phyloP scores from a whole-genome alignment of 2,113 vertebrate genomes.

The Labrus mixtus region DNA sequence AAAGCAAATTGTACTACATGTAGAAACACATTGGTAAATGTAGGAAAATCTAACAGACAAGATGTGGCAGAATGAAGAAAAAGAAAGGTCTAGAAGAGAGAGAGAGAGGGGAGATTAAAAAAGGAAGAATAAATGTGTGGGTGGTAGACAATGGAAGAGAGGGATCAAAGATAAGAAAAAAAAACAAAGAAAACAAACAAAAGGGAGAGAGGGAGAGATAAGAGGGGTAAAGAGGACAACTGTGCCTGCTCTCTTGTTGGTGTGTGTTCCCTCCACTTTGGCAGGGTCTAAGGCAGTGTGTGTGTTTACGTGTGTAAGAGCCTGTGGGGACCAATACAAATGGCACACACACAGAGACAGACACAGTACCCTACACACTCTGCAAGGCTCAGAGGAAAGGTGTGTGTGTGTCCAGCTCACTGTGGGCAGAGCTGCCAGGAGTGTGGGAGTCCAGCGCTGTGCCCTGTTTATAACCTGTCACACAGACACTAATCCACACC shows the following conservation, averaged over 20 bases:
- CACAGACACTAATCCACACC: conserved; percentile 71
- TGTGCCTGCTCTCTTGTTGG: conserved; percentile 46
- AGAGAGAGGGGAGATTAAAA: background rate
- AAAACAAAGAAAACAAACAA: conserved; percentile 39
- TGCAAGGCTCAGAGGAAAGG: conserved; percentile 17
- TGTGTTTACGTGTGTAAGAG: conserved; percentile 32
- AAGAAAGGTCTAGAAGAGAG: conserved; percentile 14
- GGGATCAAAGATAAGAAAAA: conserved; percentile 31
- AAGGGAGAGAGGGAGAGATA: conserved; percentile 29
- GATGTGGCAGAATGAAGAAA: background rate
- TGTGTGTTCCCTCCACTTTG: conserved; percentile 58
- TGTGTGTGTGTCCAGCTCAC: conserved; percentile 20
- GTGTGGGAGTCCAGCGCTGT: conserved; percentile 50
- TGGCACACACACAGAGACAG: conserved; percentile 8
- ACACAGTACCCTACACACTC: conserved; percentile 6
- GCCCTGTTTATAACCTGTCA: conserved; percentile 73
- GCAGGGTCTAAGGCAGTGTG: conserved; percentile 45
- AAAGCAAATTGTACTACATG: conserved; percentile 22
- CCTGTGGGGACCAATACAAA: conserved; percentile 48
- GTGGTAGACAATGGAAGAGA: conserved; percentile 51
- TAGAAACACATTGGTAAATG: conserved; percentile 17
- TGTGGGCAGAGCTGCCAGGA: conserved; percentile 57
- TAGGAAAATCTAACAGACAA: conserved; percentile 8
- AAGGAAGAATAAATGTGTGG: conserved; percentile 25
- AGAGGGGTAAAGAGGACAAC: conserved; percentile 56